Conservation (phyloP, 2,797 vertebrate species). For the Phataginus tricuspis region DNA sequence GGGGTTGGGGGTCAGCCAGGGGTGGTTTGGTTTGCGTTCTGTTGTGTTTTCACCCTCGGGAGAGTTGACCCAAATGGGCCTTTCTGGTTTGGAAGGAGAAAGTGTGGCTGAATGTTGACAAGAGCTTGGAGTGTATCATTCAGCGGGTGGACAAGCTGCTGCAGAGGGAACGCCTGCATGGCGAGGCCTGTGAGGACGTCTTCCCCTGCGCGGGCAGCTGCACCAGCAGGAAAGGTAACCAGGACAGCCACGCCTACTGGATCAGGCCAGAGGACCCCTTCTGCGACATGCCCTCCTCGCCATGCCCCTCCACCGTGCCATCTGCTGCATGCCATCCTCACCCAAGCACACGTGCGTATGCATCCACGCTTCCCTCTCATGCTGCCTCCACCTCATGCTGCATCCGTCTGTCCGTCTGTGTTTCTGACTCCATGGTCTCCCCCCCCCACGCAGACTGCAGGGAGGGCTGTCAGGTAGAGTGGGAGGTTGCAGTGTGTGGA, state of each 20-base stretch:
- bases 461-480: neutral
- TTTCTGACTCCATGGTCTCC: neutral
- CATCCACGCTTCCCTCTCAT: conserved; percentile 82
- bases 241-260: conserved; percentile 92
- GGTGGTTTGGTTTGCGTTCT: neutral
- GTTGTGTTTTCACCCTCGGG: neutral
- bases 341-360: conserved; percentile 90
- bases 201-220: conserved; percentile 87
- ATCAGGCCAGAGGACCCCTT: conserved; percentile 92
- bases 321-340: conserved; percentile 89
- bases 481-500: accelerated
- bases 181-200: conserved; percentile 91
- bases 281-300: conserved; percentile 79
- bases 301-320: conserved; percentile 85
- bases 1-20: accelerated
- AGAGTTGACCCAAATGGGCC: neutral
- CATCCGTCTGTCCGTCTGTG: neutral
- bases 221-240: conserved; percentile 95
- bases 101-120: conserved; percentile 98
- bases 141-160: conserved; percentile 97
- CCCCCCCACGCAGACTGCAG: conserved; percentile 46
- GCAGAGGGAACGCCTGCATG: conserved; percentile 93
- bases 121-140: conserved; percentile 98
- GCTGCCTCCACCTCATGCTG: conserved; percentile 52
- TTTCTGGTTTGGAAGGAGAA: conserved; percentile 91